Conservation (phyloP, 1,140 invertebrate genomes). For the Trinorchestia longiramus region DNA sequence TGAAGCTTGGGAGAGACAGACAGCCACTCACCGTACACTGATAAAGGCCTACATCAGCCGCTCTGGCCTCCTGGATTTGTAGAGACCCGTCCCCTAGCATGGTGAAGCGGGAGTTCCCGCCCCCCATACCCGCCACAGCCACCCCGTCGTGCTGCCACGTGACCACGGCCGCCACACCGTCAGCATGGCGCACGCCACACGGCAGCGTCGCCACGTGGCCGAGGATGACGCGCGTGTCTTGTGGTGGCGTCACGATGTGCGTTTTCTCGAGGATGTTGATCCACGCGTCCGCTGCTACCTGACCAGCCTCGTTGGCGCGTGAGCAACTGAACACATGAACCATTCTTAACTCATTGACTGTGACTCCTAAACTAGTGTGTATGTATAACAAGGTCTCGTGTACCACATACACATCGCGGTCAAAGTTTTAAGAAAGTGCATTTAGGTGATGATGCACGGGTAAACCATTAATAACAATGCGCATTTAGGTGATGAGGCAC, state of each 20-base stretch:
- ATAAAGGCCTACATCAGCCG: slow-evolving; percentile 73
- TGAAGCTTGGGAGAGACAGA: too few relatives aligned
- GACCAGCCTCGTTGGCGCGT: slow-evolving; percentile 88
- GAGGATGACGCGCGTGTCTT: slow-evolving; percentile 82
- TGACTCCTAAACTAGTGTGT: too few relatives aligned
- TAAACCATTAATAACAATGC: too few relatives aligned
- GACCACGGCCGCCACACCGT: slow-evolving; percentile 88
- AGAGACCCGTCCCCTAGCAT: slow-evolving; percentile 71
- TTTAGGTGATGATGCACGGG: too few relatives aligned
- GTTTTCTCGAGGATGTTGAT: slow-evolving; percentile 77
- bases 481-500: too few relatives aligned
- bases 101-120: slow-evolving; percentile 67
- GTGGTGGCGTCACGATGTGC: slow-evolving; percentile 41
- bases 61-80: slow-evolving; percentile 71
- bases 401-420: not conserved
- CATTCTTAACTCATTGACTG: slow-evolving; percentile 65
- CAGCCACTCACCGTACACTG: slow-evolving; percentile 70
- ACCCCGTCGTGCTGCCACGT: slow-evolving; percentile 89
- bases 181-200: slow-evolving; percentile 94
- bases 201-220: slow-evolving; percentile 91
- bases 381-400: too few relatives aligned
- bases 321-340: slow-evolving; percentile 75
- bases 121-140: slow-evolving; percentile 52
- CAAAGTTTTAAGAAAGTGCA: too few relatives aligned
- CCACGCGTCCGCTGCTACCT: slow-evolving; percentile 83